phyloP scores from a whole-genome alignment of 2,797 vertebrate genomes.

The Ptychadena robeensis region DNA sequence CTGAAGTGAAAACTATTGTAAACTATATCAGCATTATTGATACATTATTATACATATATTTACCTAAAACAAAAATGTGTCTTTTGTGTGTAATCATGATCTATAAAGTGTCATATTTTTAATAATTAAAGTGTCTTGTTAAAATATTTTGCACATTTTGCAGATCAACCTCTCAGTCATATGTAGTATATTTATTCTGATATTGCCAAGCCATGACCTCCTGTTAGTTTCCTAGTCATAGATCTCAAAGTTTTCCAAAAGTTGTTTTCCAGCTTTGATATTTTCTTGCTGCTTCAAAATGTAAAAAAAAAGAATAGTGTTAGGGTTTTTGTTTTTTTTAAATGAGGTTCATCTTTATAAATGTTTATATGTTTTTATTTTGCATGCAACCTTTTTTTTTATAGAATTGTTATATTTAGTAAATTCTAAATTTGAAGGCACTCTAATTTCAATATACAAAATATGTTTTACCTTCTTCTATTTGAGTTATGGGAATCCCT shows the following conservation, averaged over 20 bases:
- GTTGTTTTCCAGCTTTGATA: neutral
- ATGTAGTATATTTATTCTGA: neutral
- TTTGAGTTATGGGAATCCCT: neutral
- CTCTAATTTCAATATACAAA: neutral
- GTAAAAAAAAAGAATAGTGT: neutral
- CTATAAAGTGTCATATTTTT: neutral
- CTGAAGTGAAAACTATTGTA: neutral
- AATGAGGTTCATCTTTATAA: too few relatives aligned
- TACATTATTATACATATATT: neutral
- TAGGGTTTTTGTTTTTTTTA: too few relatives aligned
- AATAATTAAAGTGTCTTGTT: neutral
- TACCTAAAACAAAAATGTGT: neutral
- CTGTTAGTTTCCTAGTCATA: neutral
- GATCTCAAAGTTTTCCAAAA: neutral
- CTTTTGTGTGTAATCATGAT: neutral
- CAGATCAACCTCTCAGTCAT: neutral
- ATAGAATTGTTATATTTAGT: neutral
- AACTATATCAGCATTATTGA: neutral
- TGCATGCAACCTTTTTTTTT: neutral
- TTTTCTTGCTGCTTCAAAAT: neutral
- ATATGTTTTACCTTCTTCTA: neutral
- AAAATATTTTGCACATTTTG: neutral
- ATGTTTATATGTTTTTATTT: neutral
- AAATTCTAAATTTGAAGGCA: conserved; percentile 6
- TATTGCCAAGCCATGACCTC: neutral